Base-by-base conservation (phyloP, 1,140 invertebrate genomes). In the Drosophila littoralis region DNA sequence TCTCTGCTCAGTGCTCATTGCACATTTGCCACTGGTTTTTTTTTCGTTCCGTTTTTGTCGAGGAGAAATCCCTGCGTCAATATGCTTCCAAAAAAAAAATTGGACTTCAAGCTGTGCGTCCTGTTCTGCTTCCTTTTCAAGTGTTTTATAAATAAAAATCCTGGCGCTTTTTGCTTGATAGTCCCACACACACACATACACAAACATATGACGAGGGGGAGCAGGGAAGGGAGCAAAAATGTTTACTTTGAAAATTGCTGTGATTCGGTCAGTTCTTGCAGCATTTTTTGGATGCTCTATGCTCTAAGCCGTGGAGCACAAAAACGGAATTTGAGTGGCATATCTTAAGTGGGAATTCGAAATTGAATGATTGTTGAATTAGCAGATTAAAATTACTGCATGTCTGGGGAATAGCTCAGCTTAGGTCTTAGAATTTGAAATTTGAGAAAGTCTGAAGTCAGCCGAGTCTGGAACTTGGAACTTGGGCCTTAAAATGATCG, bases 121-220 rank as follows among this genome's bases (percentile, higher is more conserved):
- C 66, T 72, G 70, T 66, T 86, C 68, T 70, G 71, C 75, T 86
- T 82, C 83, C 63, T 69, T 77, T 55, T 75, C 71, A 67, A 86
- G 83, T 88, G 83, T 86, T 86, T 86, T 86, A 86, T 88, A 86
- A 86, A 86, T 82, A 88, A 88, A 86, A 86, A 65, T 79, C 63
- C 67, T 22, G 54, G 35, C 63, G 60, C 64, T 76, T 86, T 82
- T 81, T 73, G 55, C 57, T 52, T 57, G 10, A 57, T 57, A 43
- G 28, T 46, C 36, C 13, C 55, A 64, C 54, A 63, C 45, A 69
- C 12, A 33, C 17, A 43, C 7, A 58, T 8, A 42, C 10, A 22
- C 17, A 58, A 32, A 12, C 3, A 8, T 5, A 43, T 6, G 22
- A 13, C 7, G 7, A 15, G 15, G 7, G 2, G 8, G 10, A 48